These are phyloP conservation scores for Harpalus rubripes DNA, from an alignment of 2,888 invertebrate genomes.

Conservation along the genomic window DNA sequence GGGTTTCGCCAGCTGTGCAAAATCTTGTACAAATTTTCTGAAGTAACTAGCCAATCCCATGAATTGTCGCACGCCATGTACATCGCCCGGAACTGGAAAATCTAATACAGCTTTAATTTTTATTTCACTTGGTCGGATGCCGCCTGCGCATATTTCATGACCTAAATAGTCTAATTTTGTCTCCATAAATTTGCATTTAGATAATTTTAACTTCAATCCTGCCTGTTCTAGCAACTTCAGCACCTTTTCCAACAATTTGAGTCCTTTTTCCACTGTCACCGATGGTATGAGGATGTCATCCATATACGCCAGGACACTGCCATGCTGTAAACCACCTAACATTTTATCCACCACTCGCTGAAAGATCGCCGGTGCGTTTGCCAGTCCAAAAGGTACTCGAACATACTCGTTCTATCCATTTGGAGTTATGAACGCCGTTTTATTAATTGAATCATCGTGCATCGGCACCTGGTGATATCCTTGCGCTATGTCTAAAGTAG, in stretches of 20 bases:
- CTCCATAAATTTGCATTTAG: conserved; percentile 34
- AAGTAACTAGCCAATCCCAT: no score
- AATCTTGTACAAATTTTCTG: no score
- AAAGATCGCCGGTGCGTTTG: conserved; percentile 73
- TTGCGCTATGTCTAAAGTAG: no score
- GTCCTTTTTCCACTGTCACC: not conserved
- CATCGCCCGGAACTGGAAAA: no score
- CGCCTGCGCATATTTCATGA: conserved; percentile 56
- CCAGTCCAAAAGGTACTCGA: conserved; percentile 72
- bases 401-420: conserved; percentile 73
- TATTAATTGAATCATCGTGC: conserved; percentile 69
- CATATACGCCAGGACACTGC: conserved; percentile 60
- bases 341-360: conserved; percentile 71
- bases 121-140: conserved; percentile 69
- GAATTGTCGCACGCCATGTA: no score
- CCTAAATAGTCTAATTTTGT: conserved; percentile 65
- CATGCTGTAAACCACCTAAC: not conserved
- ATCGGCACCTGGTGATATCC: conserved; percentile 72
- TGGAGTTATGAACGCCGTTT: conserved; percentile 72
- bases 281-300: conserved; percentile 64
- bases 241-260: not conserved
- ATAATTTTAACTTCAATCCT: not conserved
- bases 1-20: no score
- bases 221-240: not conserved
- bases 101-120: conserved; percentile 69